Conservation (phyloP, 2,888 invertebrate species). For the Onchidella celtica region DNA sequence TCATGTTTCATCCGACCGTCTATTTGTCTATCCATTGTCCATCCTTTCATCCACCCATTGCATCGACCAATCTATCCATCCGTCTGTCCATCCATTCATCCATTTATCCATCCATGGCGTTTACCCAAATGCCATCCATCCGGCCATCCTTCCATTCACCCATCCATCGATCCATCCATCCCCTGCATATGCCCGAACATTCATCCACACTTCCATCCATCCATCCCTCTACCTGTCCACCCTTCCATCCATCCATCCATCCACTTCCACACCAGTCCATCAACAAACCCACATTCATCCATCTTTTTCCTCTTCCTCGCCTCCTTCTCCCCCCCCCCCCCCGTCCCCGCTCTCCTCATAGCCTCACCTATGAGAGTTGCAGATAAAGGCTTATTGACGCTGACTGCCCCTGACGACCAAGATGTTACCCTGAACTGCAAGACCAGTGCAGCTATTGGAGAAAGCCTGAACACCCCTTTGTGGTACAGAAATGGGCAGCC, state of each 20-base stretch:
- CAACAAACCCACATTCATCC: conserved; percentile 16
- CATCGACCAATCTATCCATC: no score
- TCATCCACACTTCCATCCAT: conserved; percentile 16
- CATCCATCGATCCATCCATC: no score
- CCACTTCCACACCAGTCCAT: not conserved
- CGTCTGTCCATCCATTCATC: no score
- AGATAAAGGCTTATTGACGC: not conserved
- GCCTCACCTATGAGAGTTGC: conserved; percentile 5
- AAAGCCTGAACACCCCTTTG: conserved; percentile 18
- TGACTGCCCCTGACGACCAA: not conserved
- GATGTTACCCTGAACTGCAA: conserved; percentile 9
- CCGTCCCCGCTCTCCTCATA: not conserved
- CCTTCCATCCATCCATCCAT: no score
- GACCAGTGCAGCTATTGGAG: not conserved
- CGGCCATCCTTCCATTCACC: no score
- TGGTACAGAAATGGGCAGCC: conserved; percentile 38
- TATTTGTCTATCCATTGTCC: no score
- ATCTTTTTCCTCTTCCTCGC: no score
- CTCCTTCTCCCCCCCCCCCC: not conserved
- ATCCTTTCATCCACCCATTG: no score
- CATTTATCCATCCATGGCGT: no score
- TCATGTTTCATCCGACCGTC: no score
- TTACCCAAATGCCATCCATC: no score
- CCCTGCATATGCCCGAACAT: not conserved
- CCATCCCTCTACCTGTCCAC: no score